Percentiles rank a stretch among this genome's conserved stretches.
Conservation (phyloP, 2,888 invertebrate species). For the Aromia moschata region DNA sequence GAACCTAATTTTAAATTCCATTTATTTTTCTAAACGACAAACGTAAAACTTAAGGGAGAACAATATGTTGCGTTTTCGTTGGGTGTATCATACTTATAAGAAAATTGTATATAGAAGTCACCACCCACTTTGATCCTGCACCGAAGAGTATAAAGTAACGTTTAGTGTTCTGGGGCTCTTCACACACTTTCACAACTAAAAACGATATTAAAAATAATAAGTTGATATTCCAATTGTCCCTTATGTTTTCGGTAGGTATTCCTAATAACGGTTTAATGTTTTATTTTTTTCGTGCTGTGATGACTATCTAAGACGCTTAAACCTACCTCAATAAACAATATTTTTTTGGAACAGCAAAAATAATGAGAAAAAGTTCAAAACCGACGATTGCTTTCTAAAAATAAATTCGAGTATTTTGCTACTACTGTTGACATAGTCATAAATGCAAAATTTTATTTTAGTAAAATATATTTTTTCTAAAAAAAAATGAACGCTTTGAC, state of each 20-base stretch:
- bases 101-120: conserved; percentile 20
- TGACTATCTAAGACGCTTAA: conserved; percentile 33
- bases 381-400: background rate
- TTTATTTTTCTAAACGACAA: conserved; percentile 15
- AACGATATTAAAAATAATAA: conserved; percentile 2
- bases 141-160: conserved; percentile 20
- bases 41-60: conserved; percentile 23
- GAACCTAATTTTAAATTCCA: conserved; percentile 14
- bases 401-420: conserved; percentile 8
- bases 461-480: background rate
- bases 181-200: background rate
- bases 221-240: conserved; percentile 4
- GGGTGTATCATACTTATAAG: conserved; percentile 8
- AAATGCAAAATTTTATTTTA: conserved; percentile 6
- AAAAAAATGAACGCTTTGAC: background rate
- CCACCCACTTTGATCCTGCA: conserved; percentile 10
- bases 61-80: conserved; percentile 4
- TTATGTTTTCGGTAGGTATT: background rate
- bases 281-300: conserved; percentile 18
- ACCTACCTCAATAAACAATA: conserved; percentile 32
- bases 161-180: conserved; percentile 4
- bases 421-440: conserved; percentile 3
- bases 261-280: background rate
- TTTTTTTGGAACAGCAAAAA: conserved; percentile 1
- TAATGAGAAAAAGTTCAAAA: background rate